A percentile compares a stretch with the other conserved stretches of the same genome.
Conservation (phyloP, 2,797 vertebrate genomes). For the Sphenodon punctatus region DNA sequence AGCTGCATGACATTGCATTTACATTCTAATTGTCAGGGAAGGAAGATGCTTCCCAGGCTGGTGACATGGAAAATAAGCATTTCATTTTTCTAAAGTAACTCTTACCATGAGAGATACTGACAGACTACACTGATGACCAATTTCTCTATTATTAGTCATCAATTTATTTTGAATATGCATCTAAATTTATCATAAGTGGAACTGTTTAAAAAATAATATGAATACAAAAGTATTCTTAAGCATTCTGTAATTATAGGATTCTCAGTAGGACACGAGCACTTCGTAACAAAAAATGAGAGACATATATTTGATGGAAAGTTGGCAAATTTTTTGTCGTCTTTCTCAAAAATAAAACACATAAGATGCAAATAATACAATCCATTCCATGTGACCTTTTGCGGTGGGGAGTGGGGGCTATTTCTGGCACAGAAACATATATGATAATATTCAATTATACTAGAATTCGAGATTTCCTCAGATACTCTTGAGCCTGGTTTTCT, state of each 20-base stretch:
- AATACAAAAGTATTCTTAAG: not conserved
- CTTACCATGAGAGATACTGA: rapidly evolving
- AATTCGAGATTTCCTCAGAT: not conserved
- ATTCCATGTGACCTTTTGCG: conserved; percentile 45
- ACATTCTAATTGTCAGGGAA: conserved; percentile 33
- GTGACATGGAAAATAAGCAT: not conserved
- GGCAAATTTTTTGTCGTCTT: conserved; percentile 53
- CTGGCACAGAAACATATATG: conserved; percentile 22
- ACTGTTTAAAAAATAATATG: not conserved
- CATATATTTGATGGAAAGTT: conserved; percentile 23
- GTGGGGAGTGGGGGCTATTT: conserved; percentile 7
- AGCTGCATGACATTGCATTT: not conserved
- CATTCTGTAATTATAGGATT: rapidly evolving
- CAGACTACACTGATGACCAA: rapidly evolving
- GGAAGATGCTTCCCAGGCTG: not conserved
- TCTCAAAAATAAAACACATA: conserved; percentile 55
- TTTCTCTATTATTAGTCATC: rapidly evolving
- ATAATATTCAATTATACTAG: no score
- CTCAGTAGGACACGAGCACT: conserved; percentile 35
- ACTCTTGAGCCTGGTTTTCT: not conserved
- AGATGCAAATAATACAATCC: conserved; percentile 15
- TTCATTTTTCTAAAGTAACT: rapidly evolving
- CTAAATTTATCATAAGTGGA: not conserved
- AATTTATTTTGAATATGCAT: not conserved
- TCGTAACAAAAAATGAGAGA: not conserved